A percentile compares a stretch with the other conserved stretches of the same genome.
Evolutionary conservation across 2,888 invertebrate species (phyloP).

Genomic region (Drosophila paramelanica): DNA sequence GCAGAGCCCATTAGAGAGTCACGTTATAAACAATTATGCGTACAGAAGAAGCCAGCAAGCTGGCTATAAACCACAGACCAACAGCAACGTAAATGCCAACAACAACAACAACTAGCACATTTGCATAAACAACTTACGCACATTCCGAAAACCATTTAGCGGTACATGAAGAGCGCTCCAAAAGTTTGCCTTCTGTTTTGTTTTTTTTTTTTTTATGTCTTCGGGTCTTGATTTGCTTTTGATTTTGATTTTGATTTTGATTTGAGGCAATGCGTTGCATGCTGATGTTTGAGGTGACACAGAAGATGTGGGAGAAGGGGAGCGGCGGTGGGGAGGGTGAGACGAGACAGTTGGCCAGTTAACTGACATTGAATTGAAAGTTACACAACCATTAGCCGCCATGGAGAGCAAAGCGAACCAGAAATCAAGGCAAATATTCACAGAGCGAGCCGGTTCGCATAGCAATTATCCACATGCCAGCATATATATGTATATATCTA

Average conservation of each 20-base stretch:
- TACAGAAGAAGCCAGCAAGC: slow-evolving; percentile 34
- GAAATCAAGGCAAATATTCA: slow-evolving; percentile 72
- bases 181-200: slow-evolving; percentile 33
- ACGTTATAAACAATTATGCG: slow-evolving; percentile 71
- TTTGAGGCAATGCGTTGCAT: slow-evolving; percentile 58
- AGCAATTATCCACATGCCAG: slow-evolving; percentile 56
- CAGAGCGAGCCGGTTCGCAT: slow-evolving; percentile 64
- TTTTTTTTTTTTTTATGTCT: slow-evolving; percentile 39
- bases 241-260: slow-evolving; percentile 58
- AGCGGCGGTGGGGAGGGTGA: slow-evolving; percentile 11
- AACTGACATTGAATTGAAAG: slow-evolving; percentile 78
- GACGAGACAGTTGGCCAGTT: slow-evolving; percentile 37
- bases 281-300: slow-evolving; percentile 43
- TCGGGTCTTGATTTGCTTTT: slow-evolving; percentile 61
- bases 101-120: slow-evolving; percentile 48
- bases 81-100: no score
- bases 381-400: slow-evolving; percentile 65
- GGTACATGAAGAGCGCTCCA: slow-evolving; percentile 52
- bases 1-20: slow-evolving; percentile 62
- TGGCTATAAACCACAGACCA: slow-evolving; percentile 57
- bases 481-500: slow-evolving; percentile 10
- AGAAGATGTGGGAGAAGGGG: neutral
- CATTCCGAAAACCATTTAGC: slow-evolving; percentile 69
- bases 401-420: slow-evolving; percentile 35
- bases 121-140: slow-evolving; percentile 72